phyloP scores from a whole-genome alignment of 2,113 vertebrate genomes.

The Ceratotherium simum region DNA sequence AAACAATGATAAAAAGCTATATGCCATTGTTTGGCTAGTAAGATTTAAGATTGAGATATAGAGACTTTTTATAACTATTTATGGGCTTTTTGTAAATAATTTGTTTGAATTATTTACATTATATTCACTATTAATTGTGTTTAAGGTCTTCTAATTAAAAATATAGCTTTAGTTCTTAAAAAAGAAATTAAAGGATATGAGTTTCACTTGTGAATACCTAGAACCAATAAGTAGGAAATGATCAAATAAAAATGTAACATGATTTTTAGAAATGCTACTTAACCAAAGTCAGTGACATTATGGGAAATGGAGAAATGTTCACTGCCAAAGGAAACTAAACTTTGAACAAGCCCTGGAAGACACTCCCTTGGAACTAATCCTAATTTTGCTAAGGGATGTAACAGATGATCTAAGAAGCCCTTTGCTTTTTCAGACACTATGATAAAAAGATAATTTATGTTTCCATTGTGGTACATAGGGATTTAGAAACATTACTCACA shows the following conservation, averaged over 20 bases:
- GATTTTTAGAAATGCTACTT: constrained; percentile 45
- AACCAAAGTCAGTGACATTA: neutral
- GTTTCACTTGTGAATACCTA: neutral
- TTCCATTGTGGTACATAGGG: neutral
- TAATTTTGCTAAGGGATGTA: constrained; percentile 49
- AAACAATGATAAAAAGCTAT: neutral
- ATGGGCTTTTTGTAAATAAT: neutral
- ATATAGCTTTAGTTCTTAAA: neutral
- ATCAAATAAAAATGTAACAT: neutral
- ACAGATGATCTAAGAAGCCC: constrained; percentile 55
- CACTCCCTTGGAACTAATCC: constrained; percentile 40
- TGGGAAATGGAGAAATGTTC: neutral
- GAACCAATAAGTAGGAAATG: constrained; percentile 18
- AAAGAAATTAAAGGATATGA: neutral
- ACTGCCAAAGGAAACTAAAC: neutral
- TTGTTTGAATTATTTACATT: neutral
- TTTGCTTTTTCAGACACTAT: constrained; percentile 11
- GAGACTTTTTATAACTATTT: neutral
- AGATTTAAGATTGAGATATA: neutral
- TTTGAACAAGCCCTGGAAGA: constrained; percentile 45
- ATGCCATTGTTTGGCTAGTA: neutral
- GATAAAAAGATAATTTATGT: constrained; percentile 31
- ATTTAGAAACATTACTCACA: constrained; percentile 64
- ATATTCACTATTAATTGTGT: neutral
- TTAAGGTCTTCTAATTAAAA: constrained; percentile 25